Conservation (phyloP, 2,797 vertebrate species). For the Alosa sapidissima region DNA sequence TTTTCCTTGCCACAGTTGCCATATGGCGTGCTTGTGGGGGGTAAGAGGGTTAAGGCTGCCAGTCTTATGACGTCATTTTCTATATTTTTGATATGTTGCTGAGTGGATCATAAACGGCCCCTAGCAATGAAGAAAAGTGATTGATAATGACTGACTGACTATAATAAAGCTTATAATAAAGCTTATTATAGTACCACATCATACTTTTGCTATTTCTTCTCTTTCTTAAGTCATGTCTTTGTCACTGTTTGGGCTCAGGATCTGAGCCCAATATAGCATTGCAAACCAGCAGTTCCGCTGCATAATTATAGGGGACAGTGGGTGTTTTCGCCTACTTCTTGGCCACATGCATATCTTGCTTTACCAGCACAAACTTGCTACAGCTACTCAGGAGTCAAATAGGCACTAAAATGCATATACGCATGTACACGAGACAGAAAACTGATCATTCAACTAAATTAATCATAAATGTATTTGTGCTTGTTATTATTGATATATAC, state of each 20-base stretch:
- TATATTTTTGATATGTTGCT: no score
- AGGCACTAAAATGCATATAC: background rate
- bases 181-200: background rate
- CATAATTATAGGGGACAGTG: constrained; percentile 67
- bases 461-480: background rate
- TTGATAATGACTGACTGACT: no score
- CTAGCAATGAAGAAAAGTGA: no score
- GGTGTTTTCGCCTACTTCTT: constrained; percentile 64
- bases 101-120: no score
- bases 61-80: no score
- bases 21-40: no score
- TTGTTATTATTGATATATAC: background rate
- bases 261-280: constrained; percentile 66
- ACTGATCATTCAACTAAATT: background rate
- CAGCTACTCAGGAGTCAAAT: background rate
- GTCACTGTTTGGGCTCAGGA: constrained; percentile 25
- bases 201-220: background rate
- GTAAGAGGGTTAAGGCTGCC: no score
- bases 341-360: constrained; percentile 37
- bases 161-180: no score
- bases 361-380: background rate
- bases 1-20: no score
- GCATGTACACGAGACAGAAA: background rate
- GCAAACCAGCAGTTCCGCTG: constrained; percentile 56
- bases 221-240: background rate